phyloP scores from a whole-genome alignment of 2,888 invertebrate genomes.

The Lasioglossum morio region DNA sequence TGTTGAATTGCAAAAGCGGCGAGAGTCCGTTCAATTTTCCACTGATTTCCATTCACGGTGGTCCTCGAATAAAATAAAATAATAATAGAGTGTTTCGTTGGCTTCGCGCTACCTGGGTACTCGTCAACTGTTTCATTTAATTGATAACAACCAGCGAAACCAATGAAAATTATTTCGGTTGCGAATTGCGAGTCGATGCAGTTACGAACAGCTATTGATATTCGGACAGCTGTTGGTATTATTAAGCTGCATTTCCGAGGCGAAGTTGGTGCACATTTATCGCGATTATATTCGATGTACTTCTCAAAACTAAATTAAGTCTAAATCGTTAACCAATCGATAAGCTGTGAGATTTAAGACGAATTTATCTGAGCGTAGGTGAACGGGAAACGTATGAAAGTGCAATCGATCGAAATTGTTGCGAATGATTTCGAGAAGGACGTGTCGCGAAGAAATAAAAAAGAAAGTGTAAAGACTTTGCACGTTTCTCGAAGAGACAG shows the following conservation, averaged over 20 bases:
- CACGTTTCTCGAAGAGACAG: slow-evolving; percentile 7
- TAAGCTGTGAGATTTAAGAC: neutral
- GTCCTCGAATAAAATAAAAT: too few relatives aligned
- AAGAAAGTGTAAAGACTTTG: neutral
- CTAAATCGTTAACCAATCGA: slow-evolving; percentile 27
- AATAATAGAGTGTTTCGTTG: neutral
- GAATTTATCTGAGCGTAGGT: neutral
- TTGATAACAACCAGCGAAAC: neutral
- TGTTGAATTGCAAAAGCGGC: neutral
- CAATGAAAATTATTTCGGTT: neutral
- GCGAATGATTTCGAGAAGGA: slow-evolving; percentile 6
- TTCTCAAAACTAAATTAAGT: slow-evolving; percentile 31
- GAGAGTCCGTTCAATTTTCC: neutral
- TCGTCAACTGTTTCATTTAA: neutral
- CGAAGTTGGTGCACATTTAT: slow-evolving; percentile 23
- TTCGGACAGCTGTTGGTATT: neutral
- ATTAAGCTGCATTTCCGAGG: slow-evolving; percentile 11
- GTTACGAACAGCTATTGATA: neutral
- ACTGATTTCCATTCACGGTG: neutral
- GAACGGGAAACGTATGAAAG: slow-evolving; percentile 11
- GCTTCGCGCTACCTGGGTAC: neutral
- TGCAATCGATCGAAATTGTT: slow-evolving; percentile 37
- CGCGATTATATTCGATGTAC: neutral
- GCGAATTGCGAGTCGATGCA: neutral
- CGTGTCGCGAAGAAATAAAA: neutral